phyloP scores from a whole-genome alignment of 2,797 vertebrate species.

The Sebastes jordani region DNA sequence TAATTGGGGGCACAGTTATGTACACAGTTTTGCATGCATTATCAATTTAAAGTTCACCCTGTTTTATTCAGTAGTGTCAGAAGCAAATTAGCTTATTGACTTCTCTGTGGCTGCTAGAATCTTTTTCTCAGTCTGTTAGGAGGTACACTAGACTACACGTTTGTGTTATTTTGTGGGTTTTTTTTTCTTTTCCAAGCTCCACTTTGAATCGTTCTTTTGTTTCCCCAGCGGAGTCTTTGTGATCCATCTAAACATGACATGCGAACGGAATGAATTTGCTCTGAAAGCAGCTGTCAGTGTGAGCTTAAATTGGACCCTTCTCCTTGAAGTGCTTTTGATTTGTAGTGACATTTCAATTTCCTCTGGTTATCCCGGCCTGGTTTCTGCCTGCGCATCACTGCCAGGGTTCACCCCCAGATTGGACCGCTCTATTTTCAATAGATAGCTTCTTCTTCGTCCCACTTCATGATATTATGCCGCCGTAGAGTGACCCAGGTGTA shows the following conservation, averaged over 20 bases:
- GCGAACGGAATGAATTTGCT: conserved; percentile 61
- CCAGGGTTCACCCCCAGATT: conserved; percentile 44
- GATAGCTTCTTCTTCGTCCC: conserved; percentile 34
- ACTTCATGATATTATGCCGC: conserved; percentile 23
- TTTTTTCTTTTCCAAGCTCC: neutral
- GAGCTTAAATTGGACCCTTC: conserved; percentile 70
- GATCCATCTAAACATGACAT: conserved; percentile 62
- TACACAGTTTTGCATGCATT: conserved; percentile 16
- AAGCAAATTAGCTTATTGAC: conserved; percentile 23
- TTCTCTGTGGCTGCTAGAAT: neutral
- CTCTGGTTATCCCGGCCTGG: conserved; percentile 69
- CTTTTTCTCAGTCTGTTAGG: neutral
- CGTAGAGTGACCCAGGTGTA: conserved; percentile 38
- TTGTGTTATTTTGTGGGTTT: conserved; percentile 5
- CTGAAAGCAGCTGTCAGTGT: conserved; percentile 69
- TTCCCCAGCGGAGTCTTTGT: conserved; percentile 4
- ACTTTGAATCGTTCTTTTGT: conserved; percentile 7
- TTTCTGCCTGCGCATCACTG: conserved; percentile 43
- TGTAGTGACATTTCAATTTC: conserved; percentile 82
- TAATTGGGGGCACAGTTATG: conserved; percentile 56
- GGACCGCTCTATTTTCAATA: conserved; percentile 35
- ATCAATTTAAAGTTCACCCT: conserved; percentile 40
- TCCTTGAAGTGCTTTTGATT: conserved; percentile 74
- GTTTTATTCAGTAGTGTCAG: conserved; percentile 28
- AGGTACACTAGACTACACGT: neutral